phyloP scores from a whole-genome alignment of 2,888 invertebrate genomes.

The Diarsia rubi region DNA sequence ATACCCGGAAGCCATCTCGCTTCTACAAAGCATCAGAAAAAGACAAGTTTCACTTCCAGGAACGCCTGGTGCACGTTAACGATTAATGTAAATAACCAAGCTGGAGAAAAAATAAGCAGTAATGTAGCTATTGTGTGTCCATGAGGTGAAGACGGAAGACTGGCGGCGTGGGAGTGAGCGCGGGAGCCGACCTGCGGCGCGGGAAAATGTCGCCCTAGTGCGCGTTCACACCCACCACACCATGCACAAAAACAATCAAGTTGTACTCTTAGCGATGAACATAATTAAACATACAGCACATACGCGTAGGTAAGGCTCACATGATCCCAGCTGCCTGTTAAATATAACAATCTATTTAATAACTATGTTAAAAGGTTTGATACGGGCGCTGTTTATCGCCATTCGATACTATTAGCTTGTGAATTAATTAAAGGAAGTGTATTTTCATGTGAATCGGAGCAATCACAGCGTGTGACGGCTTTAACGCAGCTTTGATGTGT shows the following conservation, averaged over 20 bases:
- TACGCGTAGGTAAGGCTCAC: slow-evolving; percentile 40
- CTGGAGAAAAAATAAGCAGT: slow-evolving; percentile 83
- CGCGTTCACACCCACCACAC: slow-evolving; percentile 76
- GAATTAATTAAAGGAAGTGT: slow-evolving; percentile 74
- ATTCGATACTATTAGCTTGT: slow-evolving; percentile 70
- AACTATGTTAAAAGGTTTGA: slow-evolving; percentile 64
- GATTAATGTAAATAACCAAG: slow-evolving; percentile 84
- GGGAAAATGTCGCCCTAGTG: slow-evolving; percentile 81
- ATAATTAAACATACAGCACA: slow-evolving; percentile 54
- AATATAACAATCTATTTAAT: slow-evolving; percentile 65
- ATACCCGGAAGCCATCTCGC: slow-evolving; percentile 84
- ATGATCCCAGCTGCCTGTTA: slow-evolving; percentile 55
- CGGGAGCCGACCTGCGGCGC: slow-evolving; percentile 81
- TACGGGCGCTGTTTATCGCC: slow-evolving; percentile 70
- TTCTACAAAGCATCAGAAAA: slow-evolving; percentile 82
- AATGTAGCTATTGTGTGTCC: slow-evolving; percentile 85
- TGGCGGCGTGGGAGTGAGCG: slow-evolving; percentile 83
- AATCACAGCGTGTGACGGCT: slow-evolving; percentile 66
- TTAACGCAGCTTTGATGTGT: slow-evolving; percentile 77
- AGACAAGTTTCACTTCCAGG: slow-evolving; percentile 86
- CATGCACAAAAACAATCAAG: slow-evolving; percentile 66
- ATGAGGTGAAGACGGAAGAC: slow-evolving; percentile 84
- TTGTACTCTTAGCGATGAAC: slow-evolving; percentile 37
- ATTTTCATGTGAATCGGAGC: slow-evolving; percentile 69
- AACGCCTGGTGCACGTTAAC: slow-evolving; percentile 81